These are phyloP conservation scores for Menura novaehollandiae DNA, from an alignment of 2,113 vertebrate genomes.

Conservation along the genomic window DNA sequence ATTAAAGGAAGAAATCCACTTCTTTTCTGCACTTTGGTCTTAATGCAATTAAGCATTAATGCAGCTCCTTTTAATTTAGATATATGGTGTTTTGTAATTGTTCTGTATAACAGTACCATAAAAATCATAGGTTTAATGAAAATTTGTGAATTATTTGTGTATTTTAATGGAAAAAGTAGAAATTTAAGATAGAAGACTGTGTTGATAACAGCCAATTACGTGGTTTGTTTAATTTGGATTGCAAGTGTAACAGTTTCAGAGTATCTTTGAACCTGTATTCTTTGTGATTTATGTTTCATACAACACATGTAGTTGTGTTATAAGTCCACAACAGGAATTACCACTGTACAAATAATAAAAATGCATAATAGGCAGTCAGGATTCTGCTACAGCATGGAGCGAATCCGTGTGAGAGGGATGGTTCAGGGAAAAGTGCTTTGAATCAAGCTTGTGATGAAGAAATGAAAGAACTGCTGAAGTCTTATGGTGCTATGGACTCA, in stretches of 20 bases:
- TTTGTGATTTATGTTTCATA: not conserved
- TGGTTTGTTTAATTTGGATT: not conserved
- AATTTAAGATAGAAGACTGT: not conserved
- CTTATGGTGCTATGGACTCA: not conserved
- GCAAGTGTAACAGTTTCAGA: not conserved
- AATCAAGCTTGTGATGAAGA: conserved; percentile 62
- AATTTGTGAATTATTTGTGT: not conserved
- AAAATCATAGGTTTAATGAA: not conserved
- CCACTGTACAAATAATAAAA: not conserved
- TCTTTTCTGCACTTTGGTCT: not conserved
- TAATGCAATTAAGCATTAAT: not conserved
- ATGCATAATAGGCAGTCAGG: conserved; percentile 68
- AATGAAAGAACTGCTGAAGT: conserved; percentile 75
- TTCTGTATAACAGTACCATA: not conserved
- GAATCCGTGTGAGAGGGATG: conserved; percentile 64
- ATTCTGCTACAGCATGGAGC: conserved; percentile 81
- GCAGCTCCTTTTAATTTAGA: not conserved
- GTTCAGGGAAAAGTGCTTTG: conserved; percentile 68
- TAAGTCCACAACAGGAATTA: not conserved
- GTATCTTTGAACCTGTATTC: not conserved
- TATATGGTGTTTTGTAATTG: not conserved
- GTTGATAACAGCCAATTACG: not conserved
- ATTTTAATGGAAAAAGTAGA: not conserved
- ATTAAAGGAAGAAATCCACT: not conserved
- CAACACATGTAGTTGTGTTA: not conserved